Evolutionary conservation across 1,140 invertebrate species (phyloP).

Genomic region (Helicoverpa zea): DNA sequence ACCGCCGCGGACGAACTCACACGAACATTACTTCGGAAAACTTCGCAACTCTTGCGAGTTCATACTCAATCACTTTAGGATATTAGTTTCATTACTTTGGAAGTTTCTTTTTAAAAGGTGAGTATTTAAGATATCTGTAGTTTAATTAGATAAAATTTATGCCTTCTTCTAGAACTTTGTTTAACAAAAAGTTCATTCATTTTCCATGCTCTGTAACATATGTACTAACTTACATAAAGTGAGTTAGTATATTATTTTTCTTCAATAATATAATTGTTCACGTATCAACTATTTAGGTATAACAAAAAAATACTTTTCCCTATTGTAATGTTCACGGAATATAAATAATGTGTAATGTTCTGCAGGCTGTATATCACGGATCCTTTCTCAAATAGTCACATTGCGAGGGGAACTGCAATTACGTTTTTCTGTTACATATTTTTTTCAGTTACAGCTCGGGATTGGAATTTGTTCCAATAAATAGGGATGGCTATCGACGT

Average conservation of each 20-base stretch:
- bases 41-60: not conserved
- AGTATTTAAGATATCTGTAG: not conserved
- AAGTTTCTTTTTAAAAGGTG: not conserved
- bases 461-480: constrained; percentile 41
- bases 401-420: constrained; percentile 16
- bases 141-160: too few species aligned
- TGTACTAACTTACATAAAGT: too few species aligned
- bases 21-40: constrained; percentile 4
- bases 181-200: too few species aligned
- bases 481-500: constrained; percentile 13
- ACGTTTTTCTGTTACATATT: constrained; percentile 34
- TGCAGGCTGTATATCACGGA: not conserved
- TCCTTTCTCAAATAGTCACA: not conserved
- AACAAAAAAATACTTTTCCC: too few species aligned
- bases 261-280: too few species aligned
- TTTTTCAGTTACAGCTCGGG: constrained; percentile 26
- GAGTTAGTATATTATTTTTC: too few species aligned
- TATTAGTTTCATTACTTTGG: not conserved
- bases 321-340: too few species aligned
- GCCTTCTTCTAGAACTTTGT: too few species aligned
- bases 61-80: not conserved
- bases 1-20: not conserved
- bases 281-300: too few species aligned
- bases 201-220: too few species aligned
- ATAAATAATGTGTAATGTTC: not conserved